phyloP scores from a whole-genome alignment of 2,888 invertebrate genomes.

The Syrista parreyssii region DNA sequence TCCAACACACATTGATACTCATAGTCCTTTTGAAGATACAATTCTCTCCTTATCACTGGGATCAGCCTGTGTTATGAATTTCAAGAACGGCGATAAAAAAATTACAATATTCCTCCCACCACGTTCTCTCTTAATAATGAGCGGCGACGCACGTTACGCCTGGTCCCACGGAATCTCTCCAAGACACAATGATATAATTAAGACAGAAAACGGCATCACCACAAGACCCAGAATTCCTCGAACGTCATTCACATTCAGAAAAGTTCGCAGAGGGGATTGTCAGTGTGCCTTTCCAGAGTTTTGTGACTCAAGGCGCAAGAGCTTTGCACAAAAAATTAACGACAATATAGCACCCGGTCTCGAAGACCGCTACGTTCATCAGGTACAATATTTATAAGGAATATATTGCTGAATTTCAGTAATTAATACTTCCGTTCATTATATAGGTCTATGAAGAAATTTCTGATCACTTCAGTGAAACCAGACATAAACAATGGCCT shows the following conservation, averaged over 20 bases:
- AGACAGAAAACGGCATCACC: slow-evolving; percentile 70
- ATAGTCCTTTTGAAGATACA: slow-evolving; percentile 91
- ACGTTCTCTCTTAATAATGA: slow-evolving; percentile 83
- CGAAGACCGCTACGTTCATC: slow-evolving; percentile 83
- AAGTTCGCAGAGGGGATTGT: slow-evolving; percentile 71
- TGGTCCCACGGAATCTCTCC: slow-evolving; percentile 93
- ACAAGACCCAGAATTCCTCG: slow-evolving; percentile 70
- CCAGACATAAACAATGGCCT: slow-evolving; percentile 95
- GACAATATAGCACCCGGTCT: slow-evolving; percentile 72
- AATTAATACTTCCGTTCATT: slow-evolving; percentile 6
- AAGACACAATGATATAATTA: slow-evolving; percentile 80
- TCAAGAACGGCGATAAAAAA: slow-evolving; percentile 74
- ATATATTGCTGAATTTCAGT: neutral
- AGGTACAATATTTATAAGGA: slow-evolving; percentile 63
- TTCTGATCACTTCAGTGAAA: slow-evolving; percentile 93
- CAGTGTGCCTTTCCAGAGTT: slow-evolving; percentile 72
- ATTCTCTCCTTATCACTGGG: slow-evolving; percentile 89
- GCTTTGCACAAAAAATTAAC: slow-evolving; percentile 46
- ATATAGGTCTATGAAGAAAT: slow-evolving; percentile 91
- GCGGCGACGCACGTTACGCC: slow-evolving; percentile 81
- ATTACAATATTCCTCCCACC: slow-evolving; percentile 75
- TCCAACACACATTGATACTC: slow-evolving; percentile 94
- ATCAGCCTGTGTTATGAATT: slow-evolving; percentile 89
- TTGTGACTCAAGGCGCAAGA: slow-evolving; percentile 73
- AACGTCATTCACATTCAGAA: slow-evolving; percentile 89